Evolutionary conservation across 2,113 vertebrate species (phyloP), one percentile per base, ranked within the genome.

Genomic region (Anthoscopus minutus): DNA sequence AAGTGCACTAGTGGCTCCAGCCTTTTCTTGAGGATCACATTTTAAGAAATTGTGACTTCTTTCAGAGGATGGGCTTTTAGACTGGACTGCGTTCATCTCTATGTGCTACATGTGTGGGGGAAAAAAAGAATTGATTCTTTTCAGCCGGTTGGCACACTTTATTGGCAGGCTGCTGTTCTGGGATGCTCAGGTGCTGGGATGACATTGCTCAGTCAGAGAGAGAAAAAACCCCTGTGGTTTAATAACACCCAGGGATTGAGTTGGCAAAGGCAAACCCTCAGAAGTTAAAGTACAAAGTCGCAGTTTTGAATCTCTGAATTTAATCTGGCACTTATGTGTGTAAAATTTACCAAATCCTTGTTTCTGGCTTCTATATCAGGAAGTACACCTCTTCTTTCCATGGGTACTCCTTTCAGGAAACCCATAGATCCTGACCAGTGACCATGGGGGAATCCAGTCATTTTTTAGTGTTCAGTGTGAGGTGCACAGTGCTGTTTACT

Each of bases 321-420:
- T 33, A 10, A 60, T 48, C 30, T 84, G 42, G 14, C 18, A 37
- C 20, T 50, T 65, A 4, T 25, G 6, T 62, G 24, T 33, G 6
- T 40, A 23, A 58, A 56, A 81, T 24, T 37, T 45, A 47, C 24
- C 48, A 48, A 79, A 23, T 2, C 5, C 8, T 33, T 51, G 5
- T 58, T 81, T 74, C 14, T 40, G 11, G 51, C 19, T 67, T 9
- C 9, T 62, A 0, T 27, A 30, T 48, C 28, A 37, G 16, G 64
- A 21, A 27, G 7, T 20, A 6, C 3, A 7, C 0, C 0, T 20
- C 19, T 64, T 51, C 6, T 74, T n/a, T 56, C 62, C 4, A 6
- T 23, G 15, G 15, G 15, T 37, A 6, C 14, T 86, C 18, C 47
- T 76, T 64, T 35, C 27, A 45, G 47, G 22, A 14, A 70, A 38